A percentile compares a stretch with the other conserved stretches of the same genome.
These are phyloP conservation scores for Erythrolamprus reginae DNA, from an alignment of 2,113 vertebrate species.

Conservation along the genomic window DNA sequence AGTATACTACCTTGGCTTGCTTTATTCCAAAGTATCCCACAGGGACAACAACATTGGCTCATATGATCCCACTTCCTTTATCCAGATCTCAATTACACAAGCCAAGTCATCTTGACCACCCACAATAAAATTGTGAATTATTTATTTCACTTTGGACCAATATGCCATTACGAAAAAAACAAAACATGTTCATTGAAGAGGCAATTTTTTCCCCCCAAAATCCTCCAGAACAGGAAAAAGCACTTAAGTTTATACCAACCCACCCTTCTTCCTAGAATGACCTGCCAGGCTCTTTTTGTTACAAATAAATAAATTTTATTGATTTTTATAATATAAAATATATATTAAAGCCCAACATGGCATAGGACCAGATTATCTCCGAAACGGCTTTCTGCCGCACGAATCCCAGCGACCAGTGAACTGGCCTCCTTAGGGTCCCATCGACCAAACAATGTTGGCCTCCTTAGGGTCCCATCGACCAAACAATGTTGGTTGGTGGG, in stretches of 20 bases:
- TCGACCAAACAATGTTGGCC: no score
- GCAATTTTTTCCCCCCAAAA: not conserved
- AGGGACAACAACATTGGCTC: not conserved
- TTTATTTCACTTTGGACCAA: not conserved
- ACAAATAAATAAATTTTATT: no score
- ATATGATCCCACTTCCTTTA: not conserved
- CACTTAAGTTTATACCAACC: not conserved
- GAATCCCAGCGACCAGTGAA: no score
- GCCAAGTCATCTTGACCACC: not conserved
- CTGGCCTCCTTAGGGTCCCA: no score
- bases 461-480: no score
- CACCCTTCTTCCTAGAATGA: not conserved
- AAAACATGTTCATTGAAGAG: not conserved
- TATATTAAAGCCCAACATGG: no score
- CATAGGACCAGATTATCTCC: no score
- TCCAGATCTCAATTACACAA: not conserved
- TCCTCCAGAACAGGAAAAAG: not conserved
- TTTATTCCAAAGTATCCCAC: not conserved
- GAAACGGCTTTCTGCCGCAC: no score
- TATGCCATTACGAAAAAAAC: not conserved
- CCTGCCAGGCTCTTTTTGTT: not conserved
- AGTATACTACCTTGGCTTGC: not conserved
- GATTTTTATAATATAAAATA: no score
- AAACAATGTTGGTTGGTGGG: no score
- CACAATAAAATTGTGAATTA: not conserved